Evolutionary conservation across 2,888 invertebrate species (phyloP), one percentile per base, ranked within the genome.

Genomic region (Leptogaster cylindrica): DNA sequence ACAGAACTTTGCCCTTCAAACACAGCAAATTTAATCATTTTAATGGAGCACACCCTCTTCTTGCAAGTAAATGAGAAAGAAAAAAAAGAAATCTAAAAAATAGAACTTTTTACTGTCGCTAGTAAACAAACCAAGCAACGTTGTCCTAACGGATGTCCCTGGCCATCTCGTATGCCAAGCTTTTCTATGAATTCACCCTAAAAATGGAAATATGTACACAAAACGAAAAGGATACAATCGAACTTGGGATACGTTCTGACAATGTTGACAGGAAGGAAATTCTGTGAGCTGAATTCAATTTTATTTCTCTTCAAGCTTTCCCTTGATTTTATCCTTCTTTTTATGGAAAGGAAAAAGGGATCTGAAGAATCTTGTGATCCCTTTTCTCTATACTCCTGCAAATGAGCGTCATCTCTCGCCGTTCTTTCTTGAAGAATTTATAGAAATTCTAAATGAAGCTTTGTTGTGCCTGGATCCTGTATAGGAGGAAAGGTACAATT

Each of bases 1-100:
- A n/a, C n/a, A n/a, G n/a, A n/a, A n/a, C n/a, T n/a, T n/a, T n/a
- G n/a, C n/a, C n/a, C n/a, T n/a, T n/a, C n/a, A n/a, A n/a, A n/a
- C n/a, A n/a, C n/a, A 69, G 55, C 67, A 70, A 70, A 70, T 70
- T 69, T 68, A 70, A 70, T 70, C 69, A 67, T 70, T 69, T 66
- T 69, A 70, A 70, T 70, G 70, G 70, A 69, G 66, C 67, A 64
- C 68, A 69, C 67, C 70, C 64, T 64, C 50, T 51, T 23, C 23
- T 39, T 51, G 50, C 25, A 64, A 64, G 36, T 33, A 36, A 48
- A 33, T 20, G 36, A 6, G 36, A 64, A 64, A 64, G 16, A 50
- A 36, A 48, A 41, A 27, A 61, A 44, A 36, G 31, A 52, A 10
- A 7, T 10, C 14, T 3, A 10, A 39, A 41, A 61, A 23, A 44